Percentiles rank a stretch among this genome's conserved stretches.
These are phyloP conservation scores for Heteromormyrus szaboi DNA, from an alignment of 2,797 vertebrate genomes.

Conservation along the genomic window DNA sequence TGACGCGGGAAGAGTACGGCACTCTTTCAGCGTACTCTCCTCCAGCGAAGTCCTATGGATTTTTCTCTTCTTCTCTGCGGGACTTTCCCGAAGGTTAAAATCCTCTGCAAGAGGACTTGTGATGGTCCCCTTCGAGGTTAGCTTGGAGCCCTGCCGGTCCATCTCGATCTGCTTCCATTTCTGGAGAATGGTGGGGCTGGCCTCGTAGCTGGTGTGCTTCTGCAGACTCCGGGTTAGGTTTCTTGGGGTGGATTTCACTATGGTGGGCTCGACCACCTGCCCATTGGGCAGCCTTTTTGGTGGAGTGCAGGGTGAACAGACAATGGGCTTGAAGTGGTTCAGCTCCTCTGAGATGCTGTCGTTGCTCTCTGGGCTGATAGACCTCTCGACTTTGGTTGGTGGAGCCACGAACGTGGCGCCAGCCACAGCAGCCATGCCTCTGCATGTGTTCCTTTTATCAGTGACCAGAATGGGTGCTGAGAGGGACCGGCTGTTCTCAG, in stretches of 20 bases:
- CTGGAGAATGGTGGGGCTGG: constrained; percentile 80
- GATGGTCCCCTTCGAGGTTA: constrained; percentile 78
- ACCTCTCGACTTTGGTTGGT: constrained; percentile 65
- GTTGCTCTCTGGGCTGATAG: constrained; percentile 91
- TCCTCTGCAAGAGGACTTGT: constrained; percentile 61
- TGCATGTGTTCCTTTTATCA: constrained; percentile 63
- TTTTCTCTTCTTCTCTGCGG: constrained; percentile 32
- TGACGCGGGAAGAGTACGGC: constrained; percentile 1
- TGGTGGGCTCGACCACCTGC: constrained; percentile 73
- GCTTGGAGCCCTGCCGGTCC: constrained; percentile 79
- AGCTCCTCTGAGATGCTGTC: constrained; percentile 97
- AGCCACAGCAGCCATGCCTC: constrained; percentile 38
- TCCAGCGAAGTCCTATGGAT: neutral
- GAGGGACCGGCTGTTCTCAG: constrained; percentile 82
- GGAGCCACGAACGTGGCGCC: constrained; percentile 43
- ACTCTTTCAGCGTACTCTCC: constrained; percentile 17
- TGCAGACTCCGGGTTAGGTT: constrained; percentile 80
- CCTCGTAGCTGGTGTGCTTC: constrained; percentile 82
- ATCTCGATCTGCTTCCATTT: constrained; percentile 92
- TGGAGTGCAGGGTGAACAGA: constrained; percentile 90
- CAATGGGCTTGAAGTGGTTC: constrained; percentile 96
- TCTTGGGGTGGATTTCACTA: constrained; percentile 88
- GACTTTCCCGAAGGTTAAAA: constrained; percentile 25
- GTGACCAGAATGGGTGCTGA: constrained; percentile 73
- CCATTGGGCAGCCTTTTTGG: constrained; percentile 87